Percentiles rank a stretch among this genome's conserved stretches.
Conservation (phyloP, 2,113 vertebrate species). For the Cyanistes caeruleus region DNA sequence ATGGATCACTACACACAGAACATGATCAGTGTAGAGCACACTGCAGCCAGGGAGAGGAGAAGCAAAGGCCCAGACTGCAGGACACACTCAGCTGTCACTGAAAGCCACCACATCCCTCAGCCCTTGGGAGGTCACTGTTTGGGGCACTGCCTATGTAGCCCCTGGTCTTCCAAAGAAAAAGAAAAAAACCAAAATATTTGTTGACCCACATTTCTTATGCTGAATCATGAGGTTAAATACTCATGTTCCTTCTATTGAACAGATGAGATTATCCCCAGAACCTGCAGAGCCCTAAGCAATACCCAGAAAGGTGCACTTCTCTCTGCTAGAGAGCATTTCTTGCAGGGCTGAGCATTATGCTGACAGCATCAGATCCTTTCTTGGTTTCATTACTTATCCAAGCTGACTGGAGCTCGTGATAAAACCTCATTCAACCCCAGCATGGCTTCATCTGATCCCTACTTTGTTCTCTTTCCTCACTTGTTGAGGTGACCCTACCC, state of each 20-base stretch:
- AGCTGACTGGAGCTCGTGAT: background rate
- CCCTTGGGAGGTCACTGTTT: fast-evolving
- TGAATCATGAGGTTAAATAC: background rate
- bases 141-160: background rate
- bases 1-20: background rate
- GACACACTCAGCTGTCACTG: background rate
- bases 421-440: background rate
- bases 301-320: background rate
- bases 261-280: background rate
- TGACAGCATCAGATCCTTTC: background rate
- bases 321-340: background rate
- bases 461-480: background rate
- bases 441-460: background rate
- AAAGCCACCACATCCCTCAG: background rate
- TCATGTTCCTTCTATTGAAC: background rate
- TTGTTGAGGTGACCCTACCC: background rate
- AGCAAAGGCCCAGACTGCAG: background rate
- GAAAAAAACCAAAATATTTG: background rate
- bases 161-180: background rate
- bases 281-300: background rate
- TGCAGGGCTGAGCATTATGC: background rate
- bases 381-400: background rate
- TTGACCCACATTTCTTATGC: background rate
- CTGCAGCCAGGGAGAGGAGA: background rate
- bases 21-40: fast-evolving